Evolutionary conservation across 2,113 vertebrate genomes (phyloP).

Genomic region (Myrmophylax atrothorax): DNA sequence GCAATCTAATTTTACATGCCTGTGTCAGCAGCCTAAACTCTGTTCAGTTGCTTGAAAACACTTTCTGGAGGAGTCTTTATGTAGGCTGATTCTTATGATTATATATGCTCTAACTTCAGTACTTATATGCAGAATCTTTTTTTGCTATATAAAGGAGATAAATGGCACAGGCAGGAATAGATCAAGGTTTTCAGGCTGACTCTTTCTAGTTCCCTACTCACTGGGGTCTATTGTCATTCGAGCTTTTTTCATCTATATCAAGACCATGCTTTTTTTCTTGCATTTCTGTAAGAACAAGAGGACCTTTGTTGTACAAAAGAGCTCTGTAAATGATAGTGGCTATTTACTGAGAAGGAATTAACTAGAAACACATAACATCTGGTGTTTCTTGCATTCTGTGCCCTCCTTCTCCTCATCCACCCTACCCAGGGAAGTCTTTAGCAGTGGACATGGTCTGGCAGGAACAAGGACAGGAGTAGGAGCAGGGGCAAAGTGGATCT

Average conservation of each 20-base stretch:
- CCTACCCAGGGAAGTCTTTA: not conserved
- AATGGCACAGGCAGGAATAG: constrained; percentile 53
- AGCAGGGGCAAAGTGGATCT: not conserved
- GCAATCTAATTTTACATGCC: constrained; percentile 54
- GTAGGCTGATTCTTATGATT: constrained; percentile 61
- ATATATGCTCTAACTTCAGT: constrained; percentile 32
- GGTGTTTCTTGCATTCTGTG: not conserved
- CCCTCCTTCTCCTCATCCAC: not conserved
- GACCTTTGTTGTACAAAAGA: not conserved
- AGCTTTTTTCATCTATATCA: not conserved
- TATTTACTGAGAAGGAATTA: not conserved
- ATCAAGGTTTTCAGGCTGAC: constrained; percentile 28
- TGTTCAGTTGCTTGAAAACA: constrained; percentile 56
- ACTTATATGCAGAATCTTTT: not conserved
- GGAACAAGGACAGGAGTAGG: not conserved
- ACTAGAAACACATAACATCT: not conserved
- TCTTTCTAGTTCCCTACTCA: not conserved
- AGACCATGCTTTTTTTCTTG: not conserved
- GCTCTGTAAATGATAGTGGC: not conserved
- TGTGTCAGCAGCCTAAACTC: constrained; percentile 64
- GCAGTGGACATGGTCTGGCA: not conserved
- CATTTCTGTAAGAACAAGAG: not conserved
- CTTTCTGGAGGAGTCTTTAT: constrained; percentile 58
- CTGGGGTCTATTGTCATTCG: not conserved
- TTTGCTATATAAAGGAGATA: constrained; percentile 26